These are phyloP conservation scores for Drosophila melanosoma DNA, from an alignment of 2,888 invertebrate genomes.

Conservation along the genomic window DNA sequence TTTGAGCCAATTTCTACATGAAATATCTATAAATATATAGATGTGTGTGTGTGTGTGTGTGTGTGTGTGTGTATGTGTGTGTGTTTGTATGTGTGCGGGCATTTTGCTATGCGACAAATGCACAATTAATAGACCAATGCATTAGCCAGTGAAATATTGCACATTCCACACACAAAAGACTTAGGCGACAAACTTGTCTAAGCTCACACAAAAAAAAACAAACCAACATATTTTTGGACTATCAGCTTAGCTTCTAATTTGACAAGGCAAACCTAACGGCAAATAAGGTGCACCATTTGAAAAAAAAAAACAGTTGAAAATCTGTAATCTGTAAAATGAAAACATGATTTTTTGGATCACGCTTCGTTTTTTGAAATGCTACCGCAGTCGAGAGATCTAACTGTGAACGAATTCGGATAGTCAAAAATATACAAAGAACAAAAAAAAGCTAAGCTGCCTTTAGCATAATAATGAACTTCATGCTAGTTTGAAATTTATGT, in stretches of 20 bases:
- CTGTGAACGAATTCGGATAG: slow-evolving; percentile 67
- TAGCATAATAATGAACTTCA: slow-evolving; percentile 69
- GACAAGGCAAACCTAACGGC: slow-evolving; percentile 60
- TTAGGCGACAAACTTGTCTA: slow-evolving; percentile 44
- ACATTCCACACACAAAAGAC: slow-evolving; percentile 56
- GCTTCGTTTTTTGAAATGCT: slow-evolving; percentile 52
- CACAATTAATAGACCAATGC: slow-evolving; percentile 60
- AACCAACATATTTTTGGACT: slow-evolving; percentile 13
- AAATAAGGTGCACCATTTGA: slow-evolving; percentile 59
- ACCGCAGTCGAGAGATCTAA: slow-evolving; percentile 55
- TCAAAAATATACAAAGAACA: slow-evolving; percentile 49
- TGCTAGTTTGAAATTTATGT: slow-evolving; percentile 17
- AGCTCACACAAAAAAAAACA: slow-evolving; percentile 37
- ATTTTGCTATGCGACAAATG: slow-evolving; percentile 64
- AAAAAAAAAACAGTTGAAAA: slow-evolving; percentile 27
- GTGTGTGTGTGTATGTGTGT: not conserved
- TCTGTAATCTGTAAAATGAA: slow-evolving; percentile 59
- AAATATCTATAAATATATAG: slow-evolving; percentile 10
- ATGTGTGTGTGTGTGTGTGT: slow-evolving; percentile 1
- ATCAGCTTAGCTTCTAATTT: slow-evolving; percentile 31
- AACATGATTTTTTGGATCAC: slow-evolving; percentile 69
- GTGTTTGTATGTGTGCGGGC: slow-evolving; percentile 16
- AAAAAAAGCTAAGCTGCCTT: slow-evolving; percentile 31
- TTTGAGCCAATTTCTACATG: slow-evolving; percentile 64
- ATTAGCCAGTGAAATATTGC: slow-evolving; percentile 64